Evolutionary conservation across 2,888 invertebrate genomes (phyloP).

Genomic region (Nemurella pictetii): DNA sequence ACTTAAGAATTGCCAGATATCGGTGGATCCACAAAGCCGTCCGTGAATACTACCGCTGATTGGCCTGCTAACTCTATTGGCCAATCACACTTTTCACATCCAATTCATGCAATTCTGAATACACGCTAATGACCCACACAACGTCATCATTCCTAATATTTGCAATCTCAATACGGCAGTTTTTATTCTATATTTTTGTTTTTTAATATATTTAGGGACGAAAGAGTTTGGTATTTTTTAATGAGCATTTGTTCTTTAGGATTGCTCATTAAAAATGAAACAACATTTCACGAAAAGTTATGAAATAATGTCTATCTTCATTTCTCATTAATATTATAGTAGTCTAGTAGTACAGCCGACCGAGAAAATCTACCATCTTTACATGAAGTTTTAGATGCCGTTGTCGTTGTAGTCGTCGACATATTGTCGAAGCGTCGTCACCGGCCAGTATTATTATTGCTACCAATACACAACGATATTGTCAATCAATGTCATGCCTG

Average conservation of each 20-base stretch:
- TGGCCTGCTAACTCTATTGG: background rate
- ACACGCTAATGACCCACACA: background rate
- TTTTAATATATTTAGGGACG: background rate
- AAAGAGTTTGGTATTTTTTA: background rate
- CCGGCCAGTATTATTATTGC: background rate
- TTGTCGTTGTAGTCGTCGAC: background rate
- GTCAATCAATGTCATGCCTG: background rate
- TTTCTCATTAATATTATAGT: background rate
- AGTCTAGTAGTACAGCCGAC: background rate
- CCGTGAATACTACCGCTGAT: constrained; percentile 8
- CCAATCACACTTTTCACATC: background rate
- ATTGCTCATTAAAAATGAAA: background rate
- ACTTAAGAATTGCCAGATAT: background rate
- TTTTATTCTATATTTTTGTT: background rate
- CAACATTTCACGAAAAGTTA: background rate
- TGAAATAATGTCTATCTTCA: background rate
- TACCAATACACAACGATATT: background rate
- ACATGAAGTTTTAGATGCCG: background rate
- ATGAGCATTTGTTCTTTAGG: background rate
- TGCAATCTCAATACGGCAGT: background rate
- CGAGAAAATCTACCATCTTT: background rate
- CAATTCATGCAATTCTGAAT: background rate
- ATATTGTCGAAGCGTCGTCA: too few species aligned
- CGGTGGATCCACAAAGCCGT: background rate
- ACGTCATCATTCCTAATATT: background rate